A percentile compares a stretch with the other conserved stretches of the same genome.
Conservation (phyloP, 2,797 vertebrate genomes). For the Garrulus glandarius region DNA sequence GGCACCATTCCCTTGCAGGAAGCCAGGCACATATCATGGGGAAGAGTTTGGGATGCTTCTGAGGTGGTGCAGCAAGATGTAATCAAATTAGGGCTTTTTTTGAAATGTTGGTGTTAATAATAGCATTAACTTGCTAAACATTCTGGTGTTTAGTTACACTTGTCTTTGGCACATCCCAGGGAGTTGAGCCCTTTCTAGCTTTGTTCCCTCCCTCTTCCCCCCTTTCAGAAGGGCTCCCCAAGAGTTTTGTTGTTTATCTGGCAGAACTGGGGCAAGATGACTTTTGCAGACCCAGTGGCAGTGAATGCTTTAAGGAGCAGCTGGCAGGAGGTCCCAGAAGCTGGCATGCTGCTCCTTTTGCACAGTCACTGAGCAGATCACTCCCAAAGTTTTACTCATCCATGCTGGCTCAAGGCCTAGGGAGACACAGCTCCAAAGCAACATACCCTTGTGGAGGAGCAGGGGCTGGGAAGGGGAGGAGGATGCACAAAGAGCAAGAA, state of each 20-base stretch:
- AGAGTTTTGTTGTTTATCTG: background rate
- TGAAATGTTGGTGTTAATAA: background rate
- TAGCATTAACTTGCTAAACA: background rate
- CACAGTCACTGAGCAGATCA: constrained; percentile 7
- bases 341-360: background rate
- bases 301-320: background rate
- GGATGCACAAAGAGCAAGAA: background rate
- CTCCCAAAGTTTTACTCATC: constrained; percentile 31
- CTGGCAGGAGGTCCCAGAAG: constrained; percentile 18
- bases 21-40: background rate
- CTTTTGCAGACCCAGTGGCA: background rate
- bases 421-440: background rate
- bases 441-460: rapidly evolving
- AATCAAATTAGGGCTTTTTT: background rate
- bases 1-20: background rate
- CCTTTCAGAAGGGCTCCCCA: background rate
- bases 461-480: background rate
- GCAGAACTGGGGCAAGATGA: background rate
- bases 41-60: background rate
- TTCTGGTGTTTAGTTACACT: background rate
- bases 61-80: background rate
- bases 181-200: background rate
- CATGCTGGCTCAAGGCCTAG: constrained; percentile 15
- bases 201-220: background rate
- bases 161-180: background rate